Evolutionary conservation across 2,888 invertebrate species (phyloP).

Genomic region (Pollenia griseotomentosa): DNA sequence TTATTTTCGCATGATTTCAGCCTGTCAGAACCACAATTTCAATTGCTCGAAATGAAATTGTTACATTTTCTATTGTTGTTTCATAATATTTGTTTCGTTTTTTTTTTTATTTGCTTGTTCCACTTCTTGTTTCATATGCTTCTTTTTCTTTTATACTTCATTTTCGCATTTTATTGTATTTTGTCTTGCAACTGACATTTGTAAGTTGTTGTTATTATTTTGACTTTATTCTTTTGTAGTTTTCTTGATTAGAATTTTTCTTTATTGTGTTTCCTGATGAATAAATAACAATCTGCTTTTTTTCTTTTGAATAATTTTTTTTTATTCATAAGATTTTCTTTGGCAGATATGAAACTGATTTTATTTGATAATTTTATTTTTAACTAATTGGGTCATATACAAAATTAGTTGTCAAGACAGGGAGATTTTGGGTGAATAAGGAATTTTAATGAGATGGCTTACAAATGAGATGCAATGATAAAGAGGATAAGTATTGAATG

Average conservation of each 20-base stretch:
- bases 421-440: not conserved
- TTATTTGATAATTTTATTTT: conserved; percentile 43
- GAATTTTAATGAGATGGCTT: conserved; percentile 51
- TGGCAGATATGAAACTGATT: conserved; percentile 59
- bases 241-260: conserved; percentile 69
- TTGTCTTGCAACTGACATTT: conserved; percentile 72
- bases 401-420: conserved; percentile 63
- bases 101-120: conserved; percentile 39
- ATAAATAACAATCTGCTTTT: not conserved
- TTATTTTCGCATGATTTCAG: conserved; percentile 51
- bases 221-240: conserved; percentile 66
- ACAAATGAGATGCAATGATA: not conserved
- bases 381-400: conserved; percentile 70
- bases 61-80: conserved; percentile 66
- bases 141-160: conserved; percentile 21
- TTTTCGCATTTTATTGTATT: conserved; percentile 41
- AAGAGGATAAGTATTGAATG: too few species aligned
- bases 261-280: conserved; percentile 34
- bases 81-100: conserved; percentile 43
- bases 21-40: conserved; percentile 68
- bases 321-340: conserved; percentile 63
- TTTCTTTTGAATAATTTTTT: not conserved
- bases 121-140: conserved; percentile 47
- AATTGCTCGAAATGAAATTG: conserved; percentile 68
- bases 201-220: conserved; percentile 69